Percentiles rank a stretch among this genome's conserved stretches.
Conservation (phyloP, 2,797 vertebrate genomes). For the Dermochelys coriacea region DNA sequence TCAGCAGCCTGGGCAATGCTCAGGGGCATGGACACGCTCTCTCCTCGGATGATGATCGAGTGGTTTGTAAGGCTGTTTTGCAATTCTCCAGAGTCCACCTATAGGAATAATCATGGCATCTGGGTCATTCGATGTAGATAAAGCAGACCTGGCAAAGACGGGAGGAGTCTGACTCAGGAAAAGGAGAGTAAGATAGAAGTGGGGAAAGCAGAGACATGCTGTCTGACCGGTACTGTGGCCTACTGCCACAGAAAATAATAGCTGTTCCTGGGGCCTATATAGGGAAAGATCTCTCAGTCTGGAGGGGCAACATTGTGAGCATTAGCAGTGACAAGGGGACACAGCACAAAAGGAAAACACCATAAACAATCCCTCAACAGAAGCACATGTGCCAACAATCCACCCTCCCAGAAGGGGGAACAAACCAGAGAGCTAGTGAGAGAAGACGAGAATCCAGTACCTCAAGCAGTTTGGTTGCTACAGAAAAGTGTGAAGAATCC, state of each 20-base stretch:
- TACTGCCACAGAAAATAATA: background rate
- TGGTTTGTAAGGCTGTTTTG: conserved; percentile 87
- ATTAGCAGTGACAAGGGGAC: background rate
- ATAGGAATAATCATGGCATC: conserved; percentile 16
- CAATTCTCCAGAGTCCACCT: conserved; percentile 89
- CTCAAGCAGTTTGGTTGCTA: conserved; percentile 89
- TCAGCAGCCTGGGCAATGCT: conserved; percentile 88
- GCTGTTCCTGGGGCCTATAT: background rate
- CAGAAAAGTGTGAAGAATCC: conserved; percentile 84
- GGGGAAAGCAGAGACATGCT: background rate
- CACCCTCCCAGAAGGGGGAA: background rate
- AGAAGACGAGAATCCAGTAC: conserved; percentile 73
- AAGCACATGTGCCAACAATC: background rate
- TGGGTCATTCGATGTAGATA: conserved; percentile 2
- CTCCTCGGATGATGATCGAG: conserved; percentile 89
- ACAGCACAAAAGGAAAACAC: background rate
- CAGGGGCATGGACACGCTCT: conserved; percentile 89
- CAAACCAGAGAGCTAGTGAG: background rate
- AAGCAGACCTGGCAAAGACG: background rate
- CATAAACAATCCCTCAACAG: background rate
- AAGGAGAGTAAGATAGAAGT: background rate
- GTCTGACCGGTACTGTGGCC: background rate
- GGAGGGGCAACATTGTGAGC: background rate
- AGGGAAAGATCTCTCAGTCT: background rate
- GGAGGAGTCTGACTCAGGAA: background rate